Base-by-base conservation (phyloP, 2,113 vertebrate species). In the Grus americana region DNA sequence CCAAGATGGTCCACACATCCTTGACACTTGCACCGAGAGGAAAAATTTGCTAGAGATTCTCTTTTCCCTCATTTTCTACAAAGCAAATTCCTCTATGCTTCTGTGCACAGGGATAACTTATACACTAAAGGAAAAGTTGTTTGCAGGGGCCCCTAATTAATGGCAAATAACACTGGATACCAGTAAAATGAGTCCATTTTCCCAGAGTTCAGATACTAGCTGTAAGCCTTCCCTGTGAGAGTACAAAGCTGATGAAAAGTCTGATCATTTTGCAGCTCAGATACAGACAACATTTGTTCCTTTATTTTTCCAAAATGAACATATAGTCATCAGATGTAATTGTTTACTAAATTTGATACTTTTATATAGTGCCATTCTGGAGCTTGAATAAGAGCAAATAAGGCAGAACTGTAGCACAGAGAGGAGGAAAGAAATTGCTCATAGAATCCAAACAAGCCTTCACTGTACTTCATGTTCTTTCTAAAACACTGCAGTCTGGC, bases 321-420 rank as follows among this genome's bases (percentile, higher is more conserved):
- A 78, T 44, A 92, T 4, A 97, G 50, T 83, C 92, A 95, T 95
- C 94, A 96, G 84, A 91, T 86, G 63, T 71, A 92, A 91, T 36
- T 94, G 93, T 93, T 97, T 95, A 86, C 84, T 67, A 91, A 83
- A 95, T 88, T 9, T 62, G 55, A 55, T 79, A 55, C 55, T 73
- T 86, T 50, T 30, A 61, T 54, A 42, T 6, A 55, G 65, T 65
- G 78, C 65, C 79, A 75, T 94, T 93, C 92, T 90, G 88, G 32
- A 95, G 57, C 89, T 73, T 92, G 66, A 92, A 83, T 46, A 76
- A 91, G 73, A 38, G 16, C 55, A 96, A 94, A 92, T 66, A 88
- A 95, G 62, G 72, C 79, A 91, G 74, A 94, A 94, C 71, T 27
- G 58, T 11, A 94, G 55, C 62, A 66, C n/a, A 44, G 79, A 83